phyloP scores from a whole-genome alignment of 2,888 invertebrate species.

The Megamerina dolium region DNA sequence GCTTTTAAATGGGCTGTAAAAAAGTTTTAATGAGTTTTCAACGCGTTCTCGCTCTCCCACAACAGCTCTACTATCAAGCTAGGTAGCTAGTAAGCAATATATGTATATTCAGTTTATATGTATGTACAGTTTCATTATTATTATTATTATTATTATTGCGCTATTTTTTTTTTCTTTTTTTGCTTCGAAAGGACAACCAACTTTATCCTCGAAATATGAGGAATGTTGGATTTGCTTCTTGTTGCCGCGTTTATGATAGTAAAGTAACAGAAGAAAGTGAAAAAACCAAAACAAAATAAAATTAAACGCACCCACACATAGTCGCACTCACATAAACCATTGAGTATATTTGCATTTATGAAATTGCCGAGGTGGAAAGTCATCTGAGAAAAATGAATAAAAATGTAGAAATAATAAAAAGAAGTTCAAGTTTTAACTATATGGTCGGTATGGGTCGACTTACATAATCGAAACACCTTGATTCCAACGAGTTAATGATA shows the following conservation, averaged over 20 bases:
- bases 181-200: neutral
- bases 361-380: slow-evolving; percentile 21
- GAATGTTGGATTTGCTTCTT: neutral
- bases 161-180: slow-evolving; percentile 14
- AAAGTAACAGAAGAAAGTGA: slow-evolving; percentile 4
- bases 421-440: too few relatives aligned
- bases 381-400: slow-evolving; percentile 13
- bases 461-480: too few relatives aligned
- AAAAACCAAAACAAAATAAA: slow-evolving; percentile 1
- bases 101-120: too few relatives aligned
- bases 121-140: slow-evolving; percentile 18
- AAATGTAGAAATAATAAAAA: slow-evolving; percentile 3
- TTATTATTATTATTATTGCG: slow-evolving; percentile 15
- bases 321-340: neutral
- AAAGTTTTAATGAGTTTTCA: slow-evolving; percentile 50
- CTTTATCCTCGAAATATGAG: neutral
- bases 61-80: too few relatives aligned
- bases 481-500: too few relatives aligned
- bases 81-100: slow-evolving; percentile 6
- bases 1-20: slow-evolving; percentile 50
- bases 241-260: too few relatives aligned
- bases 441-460: neutral
- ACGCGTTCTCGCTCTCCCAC: slow-evolving; percentile 22
- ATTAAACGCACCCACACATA: slow-evolving; percentile 1
- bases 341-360: slow-evolving; percentile 20